Conservation (phyloP, 2,888 invertebrate genomes). For the Neria commutata region DNA sequence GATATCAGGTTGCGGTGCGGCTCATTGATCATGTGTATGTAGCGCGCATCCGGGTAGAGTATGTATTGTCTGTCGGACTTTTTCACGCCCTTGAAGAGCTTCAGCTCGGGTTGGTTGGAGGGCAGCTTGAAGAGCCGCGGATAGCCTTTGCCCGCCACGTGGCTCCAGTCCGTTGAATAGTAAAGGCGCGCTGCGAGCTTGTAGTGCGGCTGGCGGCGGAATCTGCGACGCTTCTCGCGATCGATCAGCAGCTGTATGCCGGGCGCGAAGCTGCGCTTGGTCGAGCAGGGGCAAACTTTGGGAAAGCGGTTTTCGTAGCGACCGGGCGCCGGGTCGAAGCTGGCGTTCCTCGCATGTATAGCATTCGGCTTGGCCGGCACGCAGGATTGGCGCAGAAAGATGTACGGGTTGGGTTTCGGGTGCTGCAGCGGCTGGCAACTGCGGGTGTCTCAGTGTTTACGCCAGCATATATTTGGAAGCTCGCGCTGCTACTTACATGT, state of each 20-base stretch:
- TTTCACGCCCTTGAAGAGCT: slow-evolving; percentile 25
- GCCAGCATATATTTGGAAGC: background rate
- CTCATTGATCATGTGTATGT: slow-evolving; percentile 47
- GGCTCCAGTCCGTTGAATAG: slow-evolving; percentile 45
- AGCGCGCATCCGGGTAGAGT: slow-evolving; percentile 47
- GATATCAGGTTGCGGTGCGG: slow-evolving; percentile 38
- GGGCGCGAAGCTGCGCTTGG: slow-evolving; percentile 34
- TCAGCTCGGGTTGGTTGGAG: slow-evolving; percentile 12
- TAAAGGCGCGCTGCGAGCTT: slow-evolving; percentile 29
- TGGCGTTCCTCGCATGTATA: slow-evolving; percentile 24
- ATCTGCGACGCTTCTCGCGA: slow-evolving; percentile 45
- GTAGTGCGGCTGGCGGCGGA: slow-evolving; percentile 43
- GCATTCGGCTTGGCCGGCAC: slow-evolving; percentile 39
- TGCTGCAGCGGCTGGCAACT: no score
- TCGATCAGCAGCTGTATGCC: slow-evolving; percentile 43
- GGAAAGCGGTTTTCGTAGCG: slow-evolving; percentile 47
- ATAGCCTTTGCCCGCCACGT: slow-evolving; percentile 48
- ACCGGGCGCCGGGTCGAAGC: slow-evolving; percentile 50
- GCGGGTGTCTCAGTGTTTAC: no score
- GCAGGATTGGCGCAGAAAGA: slow-evolving; percentile 36
- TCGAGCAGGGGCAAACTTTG: slow-evolving; percentile 38
- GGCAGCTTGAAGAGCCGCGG: slow-evolving; percentile 39
- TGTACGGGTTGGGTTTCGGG: slow-evolving; percentile 36
- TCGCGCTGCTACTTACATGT: slow-evolving; percentile 19
- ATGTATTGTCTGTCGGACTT: slow-evolving; percentile 36